Evolutionary conservation across 2,113 vertebrate genomes (phyloP).

Genomic region (Leucoraja erinaceus): DNA sequence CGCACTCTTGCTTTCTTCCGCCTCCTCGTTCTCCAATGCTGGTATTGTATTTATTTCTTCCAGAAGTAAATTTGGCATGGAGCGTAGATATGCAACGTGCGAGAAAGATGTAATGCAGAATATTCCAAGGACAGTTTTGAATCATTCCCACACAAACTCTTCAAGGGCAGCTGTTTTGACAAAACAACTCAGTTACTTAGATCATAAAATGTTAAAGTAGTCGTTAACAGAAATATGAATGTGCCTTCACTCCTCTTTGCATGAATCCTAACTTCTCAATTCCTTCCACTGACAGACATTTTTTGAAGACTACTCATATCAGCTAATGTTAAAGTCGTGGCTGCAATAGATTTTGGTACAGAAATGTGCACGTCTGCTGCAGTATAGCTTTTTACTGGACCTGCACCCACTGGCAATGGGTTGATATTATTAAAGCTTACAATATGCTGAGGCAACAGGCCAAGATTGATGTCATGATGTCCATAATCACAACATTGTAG

Average conservation of each 20-base stretch:
- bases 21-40: neutral
- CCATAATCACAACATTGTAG: no score
- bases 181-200: neutral
- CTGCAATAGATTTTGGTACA: neutral
- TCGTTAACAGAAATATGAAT: neutral
- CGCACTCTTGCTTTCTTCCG: neutral
- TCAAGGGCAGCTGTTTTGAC: conserved; percentile 12
- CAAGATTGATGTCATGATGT: no score
- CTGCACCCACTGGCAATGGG: neutral
- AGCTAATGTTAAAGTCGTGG: neutral
- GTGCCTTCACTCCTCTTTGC: neutral
- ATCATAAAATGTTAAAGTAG: neutral
- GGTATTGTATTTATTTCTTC: neutral
- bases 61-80: neutral
- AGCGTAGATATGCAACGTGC: neutral
- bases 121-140: conserved; percentile 7
- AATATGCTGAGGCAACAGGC: no score
- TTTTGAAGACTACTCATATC: neutral
- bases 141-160: neutral
- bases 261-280: neutral
- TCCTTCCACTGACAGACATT: neutral
- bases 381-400: neutral
- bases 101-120: neutral
- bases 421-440: no score
- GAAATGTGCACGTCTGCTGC: neutral